Conservation (phyloP, 2,113 vertebrate species). For the Pterocles orientalis region DNA sequence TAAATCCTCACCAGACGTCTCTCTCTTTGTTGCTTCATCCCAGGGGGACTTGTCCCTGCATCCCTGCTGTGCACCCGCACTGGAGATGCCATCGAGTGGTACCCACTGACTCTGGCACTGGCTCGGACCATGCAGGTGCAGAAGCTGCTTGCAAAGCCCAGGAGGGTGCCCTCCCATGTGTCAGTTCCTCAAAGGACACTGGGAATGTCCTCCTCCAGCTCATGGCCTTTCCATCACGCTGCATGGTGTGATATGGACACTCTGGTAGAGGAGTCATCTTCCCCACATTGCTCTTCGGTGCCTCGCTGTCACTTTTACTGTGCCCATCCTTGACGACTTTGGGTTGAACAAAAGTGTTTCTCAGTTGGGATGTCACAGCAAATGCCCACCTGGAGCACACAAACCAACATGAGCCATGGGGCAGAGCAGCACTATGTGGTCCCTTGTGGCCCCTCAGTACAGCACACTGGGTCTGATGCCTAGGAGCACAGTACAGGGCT, state of each 20-base stretch:
- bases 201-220: neutral
- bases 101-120: neutral
- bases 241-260: neutral
- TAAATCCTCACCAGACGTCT: neutral
- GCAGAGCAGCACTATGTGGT: fast-evolving
- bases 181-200: neutral
- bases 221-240: neutral
- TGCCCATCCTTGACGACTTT: neutral
- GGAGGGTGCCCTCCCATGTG: neutral
- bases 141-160: neutral
- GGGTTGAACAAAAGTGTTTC: neutral
- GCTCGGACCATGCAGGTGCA: neutral
- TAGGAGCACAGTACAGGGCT: neutral
- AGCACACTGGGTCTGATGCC: neutral
- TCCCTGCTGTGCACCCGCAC: neutral
- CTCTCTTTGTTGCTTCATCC: neutral
- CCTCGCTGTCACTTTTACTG: neutral
- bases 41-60: fast-evolving
- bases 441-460: neutral
- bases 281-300: neutral
- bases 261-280: neutral
- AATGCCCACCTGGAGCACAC: neutral
- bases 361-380: neutral
- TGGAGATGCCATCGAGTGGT: neutral
- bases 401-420: neutral